phyloP scores from a whole-genome alignment of 2,888 invertebrate genomes.

The Spilarctia lutea region DNA sequence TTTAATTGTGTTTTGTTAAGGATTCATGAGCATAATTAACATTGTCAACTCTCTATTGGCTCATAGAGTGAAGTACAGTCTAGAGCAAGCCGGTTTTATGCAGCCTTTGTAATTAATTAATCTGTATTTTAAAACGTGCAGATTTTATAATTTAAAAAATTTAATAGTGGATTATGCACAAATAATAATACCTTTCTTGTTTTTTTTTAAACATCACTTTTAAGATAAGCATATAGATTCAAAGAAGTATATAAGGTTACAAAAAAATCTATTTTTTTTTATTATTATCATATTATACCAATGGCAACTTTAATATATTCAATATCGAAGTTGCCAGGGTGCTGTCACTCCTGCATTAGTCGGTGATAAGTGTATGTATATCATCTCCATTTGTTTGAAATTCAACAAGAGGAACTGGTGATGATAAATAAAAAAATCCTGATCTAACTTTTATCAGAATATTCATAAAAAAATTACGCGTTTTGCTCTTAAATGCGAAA shows the following conservation, averaged over 20 bases:
- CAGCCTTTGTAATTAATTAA: background rate
- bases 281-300: no score
- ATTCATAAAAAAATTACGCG: background rate
- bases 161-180: no score
- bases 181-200: background rate
- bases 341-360: background rate
- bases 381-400: background rate
- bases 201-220: no score
- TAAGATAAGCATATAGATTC: no score
- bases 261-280: no score
- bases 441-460: background rate
- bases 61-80: background rate
- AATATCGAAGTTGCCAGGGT: background rate
- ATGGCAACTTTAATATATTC: no score
- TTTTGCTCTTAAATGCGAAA: background rate
- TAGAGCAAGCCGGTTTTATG: background rate
- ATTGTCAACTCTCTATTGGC: constrained; percentile 9
- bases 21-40: constrained; percentile 33
- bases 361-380: no score
- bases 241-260: no score
- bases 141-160: no score
- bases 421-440: background rate
- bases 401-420: background rate
- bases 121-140: no score
- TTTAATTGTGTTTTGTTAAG: constrained; percentile 26